Conservation (phyloP, 2,888 invertebrate genomes). For the Rhagium mordax region DNA sequence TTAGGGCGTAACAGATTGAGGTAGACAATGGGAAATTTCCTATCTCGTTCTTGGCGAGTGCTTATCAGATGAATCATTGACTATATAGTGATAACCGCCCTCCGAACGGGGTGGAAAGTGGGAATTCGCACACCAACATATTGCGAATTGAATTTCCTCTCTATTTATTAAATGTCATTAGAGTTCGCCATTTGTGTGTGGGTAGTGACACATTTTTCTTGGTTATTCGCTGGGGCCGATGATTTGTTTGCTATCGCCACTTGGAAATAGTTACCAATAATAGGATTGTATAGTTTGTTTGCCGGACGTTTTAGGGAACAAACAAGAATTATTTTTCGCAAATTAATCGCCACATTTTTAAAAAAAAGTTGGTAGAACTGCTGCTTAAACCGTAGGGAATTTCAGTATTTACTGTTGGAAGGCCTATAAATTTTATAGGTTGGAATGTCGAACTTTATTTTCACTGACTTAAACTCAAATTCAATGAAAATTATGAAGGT, state of each 20-base stretch:
- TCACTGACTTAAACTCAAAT: too few relatives aligned
- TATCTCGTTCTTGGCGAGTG: slow-evolving; percentile 35
- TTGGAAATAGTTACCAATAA: too few relatives aligned
- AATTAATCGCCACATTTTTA: too few relatives aligned
- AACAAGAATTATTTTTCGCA: too few relatives aligned
- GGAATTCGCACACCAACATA: slow-evolving; percentile 46
- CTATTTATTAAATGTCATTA: slow-evolving; percentile 41
- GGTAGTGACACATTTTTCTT: slow-evolving; percentile 13
- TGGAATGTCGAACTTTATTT: too few relatives aligned
- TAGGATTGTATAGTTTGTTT: too few relatives aligned
- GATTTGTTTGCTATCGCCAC: slow-evolving; percentile 10
- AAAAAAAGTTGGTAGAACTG: too few relatives aligned
- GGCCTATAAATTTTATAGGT: too few relatives aligned
- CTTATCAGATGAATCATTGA: slow-evolving; percentile 55
- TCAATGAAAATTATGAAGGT: too few relatives aligned
- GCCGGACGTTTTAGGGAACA: too few relatives aligned
- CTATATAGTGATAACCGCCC: slow-evolving; percentile 44
- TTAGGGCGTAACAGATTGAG: slow-evolving; percentile 40
- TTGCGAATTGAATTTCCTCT: slow-evolving; percentile 48
- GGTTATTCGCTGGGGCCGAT: neutral
- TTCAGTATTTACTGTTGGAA: too few relatives aligned
- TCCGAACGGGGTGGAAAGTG: slow-evolving; percentile 37
- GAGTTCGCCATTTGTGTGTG: slow-evolving; percentile 1
- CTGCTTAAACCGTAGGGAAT: too few relatives aligned
- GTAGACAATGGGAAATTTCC: slow-evolving; percentile 43